These are phyloP conservation scores for Cotesia typhae DNA, from an alignment of 1,140 invertebrate species.

Conservation along the genomic window DNA sequence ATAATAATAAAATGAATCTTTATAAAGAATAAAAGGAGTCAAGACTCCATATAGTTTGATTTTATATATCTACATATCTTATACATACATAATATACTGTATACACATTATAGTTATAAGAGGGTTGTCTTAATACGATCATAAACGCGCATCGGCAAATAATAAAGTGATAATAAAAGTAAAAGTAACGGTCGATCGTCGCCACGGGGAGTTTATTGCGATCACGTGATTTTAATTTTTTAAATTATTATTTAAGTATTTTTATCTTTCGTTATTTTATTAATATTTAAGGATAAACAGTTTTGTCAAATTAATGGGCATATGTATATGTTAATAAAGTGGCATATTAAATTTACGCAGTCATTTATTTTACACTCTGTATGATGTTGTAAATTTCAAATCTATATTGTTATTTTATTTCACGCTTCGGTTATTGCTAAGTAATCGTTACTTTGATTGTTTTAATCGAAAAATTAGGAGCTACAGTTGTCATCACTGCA, in stretches of 20 bases:
- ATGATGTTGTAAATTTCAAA: too few relatives aligned
- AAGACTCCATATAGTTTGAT: slow-evolving; percentile 26
- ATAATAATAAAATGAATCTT: neutral
- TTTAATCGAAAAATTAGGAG: too few relatives aligned
- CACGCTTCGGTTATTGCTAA: too few relatives aligned
- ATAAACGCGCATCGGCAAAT: slow-evolving; percentile 53
- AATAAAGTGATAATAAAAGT: slow-evolving; percentile 62
- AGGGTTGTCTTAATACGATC: slow-evolving; percentile 51
- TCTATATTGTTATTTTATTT: too few relatives aligned
- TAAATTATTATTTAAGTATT: slow-evolving; percentile 21
- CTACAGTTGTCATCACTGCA: too few relatives aligned
- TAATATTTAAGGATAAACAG: too few relatives aligned
- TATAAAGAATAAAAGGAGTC: slow-evolving; percentile 12
- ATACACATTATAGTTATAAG: slow-evolving; percentile 25
- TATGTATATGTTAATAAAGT: too few relatives aligned
- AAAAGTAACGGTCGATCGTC: slow-evolving; percentile 54
- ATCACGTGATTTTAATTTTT: slow-evolving; percentile 30
- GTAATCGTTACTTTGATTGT: too few relatives aligned
- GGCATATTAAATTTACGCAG: too few relatives aligned
- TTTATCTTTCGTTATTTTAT: too few relatives aligned
- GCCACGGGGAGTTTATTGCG: slow-evolving; percentile 56
- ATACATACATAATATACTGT: slow-evolving; percentile 16
- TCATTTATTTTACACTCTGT: too few relatives aligned
- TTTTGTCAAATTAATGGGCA: too few relatives aligned
- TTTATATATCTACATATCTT: neutral